Base-by-base conservation (phyloP, 2,113 vertebrate species). In the Amphilophus citrinellus region DNA sequence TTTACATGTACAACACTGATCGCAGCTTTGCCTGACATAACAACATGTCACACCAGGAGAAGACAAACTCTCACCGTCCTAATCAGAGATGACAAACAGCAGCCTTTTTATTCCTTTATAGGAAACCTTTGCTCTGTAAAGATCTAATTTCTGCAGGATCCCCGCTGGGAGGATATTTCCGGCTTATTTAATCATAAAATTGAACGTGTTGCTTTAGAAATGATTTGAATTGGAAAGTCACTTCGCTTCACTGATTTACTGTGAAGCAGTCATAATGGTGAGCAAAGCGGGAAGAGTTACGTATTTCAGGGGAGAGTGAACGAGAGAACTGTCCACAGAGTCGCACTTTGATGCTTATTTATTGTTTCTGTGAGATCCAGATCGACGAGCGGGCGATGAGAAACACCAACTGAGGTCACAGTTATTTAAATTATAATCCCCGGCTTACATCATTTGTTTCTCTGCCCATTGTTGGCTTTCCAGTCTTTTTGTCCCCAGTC, bases 101-200 rank as follows among this genome's bases (percentile, higher is more conserved):
- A 13, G 44, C 15, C 20, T 50, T 61, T 79, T 71, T 42, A 35
- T 84, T 79, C 62, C 17, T 39, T 59, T 5, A 77, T 65, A 42
- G 39, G 58, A 76, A 89, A 83, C 79, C 77, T 84, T 60, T 47
- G 24, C 79, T 61, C 22, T 60, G 39, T 50, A 79, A 83, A 91
- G 80, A 71, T 78, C 66, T 14, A 7, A 85, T 90, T 87, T 79
- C 61, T 62, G 61, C 65, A 32, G n/a, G 75, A 83, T 30, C 14
- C 78, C 84, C 44, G 11, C 66, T 10, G 77, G 84, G 44, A 79
- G 71, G 17, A 44, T 44, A 56, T 87, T 60, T 79, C 75, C 22
- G 4, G 68, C 65, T 86, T 79, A 80, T 84, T 90, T 88, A 84
- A 90, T 90, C 68, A 89, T 60, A 83, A 87, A 86, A 85, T 71